Evolutionary conservation across 2,888 invertebrate genomes (phyloP), one percentile per base, ranked within the genome.

Genomic region (Plusia festucae): DNA sequence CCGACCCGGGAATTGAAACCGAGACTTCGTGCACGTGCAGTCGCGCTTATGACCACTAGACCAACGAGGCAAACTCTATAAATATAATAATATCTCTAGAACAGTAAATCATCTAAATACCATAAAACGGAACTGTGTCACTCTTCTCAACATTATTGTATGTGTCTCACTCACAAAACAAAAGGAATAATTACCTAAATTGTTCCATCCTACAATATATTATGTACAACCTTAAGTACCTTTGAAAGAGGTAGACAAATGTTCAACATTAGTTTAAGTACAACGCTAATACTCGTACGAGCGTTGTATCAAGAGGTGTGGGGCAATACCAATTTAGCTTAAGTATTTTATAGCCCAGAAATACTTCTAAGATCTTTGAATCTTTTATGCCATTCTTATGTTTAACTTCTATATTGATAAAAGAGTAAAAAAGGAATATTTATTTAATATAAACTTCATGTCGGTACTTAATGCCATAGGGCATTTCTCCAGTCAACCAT

Each of bases 141-240:
- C 9, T 30, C 18, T 9, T 20, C 9, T 20, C 20, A 2, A 20
- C 18, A 49, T 49, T 20, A 49, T 49, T 11, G 1, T 49, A 3
- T n/a, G 6, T 49, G 18, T 20, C 46, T 49, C 46, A 11, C 9
- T 2, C 18, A 11, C 20, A 20, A 20, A 49, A 49, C 46, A 20
- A 18, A 20, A 49, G 18, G 46, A 49, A 49, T 11, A 49, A 49
- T 49, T 49, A 49, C 20, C 18, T 49, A 49, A 49, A 49, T 49
- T 49, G 46, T 49, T 49, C 46, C 46, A 9, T 18, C 13, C 46
- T 11, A 40, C n/a, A n/a, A 40, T 40, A 40, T 18, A 18, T 18
- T 49, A 49, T 49, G 18, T 49, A 49, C 18, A 49, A 6, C n/a
- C 40, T n/a, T 40, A n/a, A 40, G 40, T 49, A 49, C 46, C 46